A percentile compares a stretch with the other conserved stretches of the same genome.
These are phyloP conservation scores for Bombus confusus DNA, from an alignment of 1,140 invertebrate species.

Conservation along the genomic window DNA sequence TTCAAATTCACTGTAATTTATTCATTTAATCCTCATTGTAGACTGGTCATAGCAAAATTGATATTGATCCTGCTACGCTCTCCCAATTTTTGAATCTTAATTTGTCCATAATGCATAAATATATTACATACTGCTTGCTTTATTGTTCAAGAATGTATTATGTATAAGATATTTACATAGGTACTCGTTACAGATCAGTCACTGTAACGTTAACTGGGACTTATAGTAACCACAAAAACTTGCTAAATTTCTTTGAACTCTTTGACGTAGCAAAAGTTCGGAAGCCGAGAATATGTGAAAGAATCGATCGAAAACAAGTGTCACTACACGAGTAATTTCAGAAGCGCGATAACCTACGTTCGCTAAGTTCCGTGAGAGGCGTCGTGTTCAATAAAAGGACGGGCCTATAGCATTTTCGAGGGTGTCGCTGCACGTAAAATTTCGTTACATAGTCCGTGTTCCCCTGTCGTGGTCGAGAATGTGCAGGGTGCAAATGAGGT, in stretches of 20 bases:
- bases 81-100: no score
- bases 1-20: not conserved
- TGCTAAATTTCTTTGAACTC: no score
- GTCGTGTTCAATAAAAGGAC: not conserved
- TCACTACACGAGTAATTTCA: not conserved
- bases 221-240: no score
- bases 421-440: not conserved
- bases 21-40: not conserved
- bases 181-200: no score
- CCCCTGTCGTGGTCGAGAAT: not conserved
- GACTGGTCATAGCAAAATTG: not conserved
- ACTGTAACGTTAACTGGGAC: no score
- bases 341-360: not conserved
- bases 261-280: no score
- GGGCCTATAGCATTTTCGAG: not conserved
- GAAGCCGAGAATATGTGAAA: no score
- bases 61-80: not conserved
- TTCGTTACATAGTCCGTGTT: constrained; percentile 17
- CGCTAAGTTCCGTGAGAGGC: not conserved
- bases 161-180: no score
- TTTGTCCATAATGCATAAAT: no score
- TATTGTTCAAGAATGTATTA: no score
- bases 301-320: not conserved
- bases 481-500: constrained; percentile 28
- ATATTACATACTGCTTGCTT: no score